Conservation (phyloP, 2,797 vertebrate genomes). For the Taeniopygia guttata region DNA sequence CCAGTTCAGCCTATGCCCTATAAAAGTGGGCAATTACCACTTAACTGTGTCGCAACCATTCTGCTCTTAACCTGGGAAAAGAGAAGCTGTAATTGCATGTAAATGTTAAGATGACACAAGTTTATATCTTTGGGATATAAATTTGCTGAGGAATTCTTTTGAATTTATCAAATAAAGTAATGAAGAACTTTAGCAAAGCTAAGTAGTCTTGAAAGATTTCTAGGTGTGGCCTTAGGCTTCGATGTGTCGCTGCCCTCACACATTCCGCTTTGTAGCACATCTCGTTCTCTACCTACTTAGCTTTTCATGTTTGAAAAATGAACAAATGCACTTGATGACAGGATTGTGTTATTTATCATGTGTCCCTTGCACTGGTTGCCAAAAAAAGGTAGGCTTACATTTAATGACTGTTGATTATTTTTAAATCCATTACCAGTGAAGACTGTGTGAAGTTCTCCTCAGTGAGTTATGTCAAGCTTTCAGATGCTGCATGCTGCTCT, state of each 20-base stretch:
- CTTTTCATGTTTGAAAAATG: not conserved
- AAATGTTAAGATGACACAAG: not conserved
- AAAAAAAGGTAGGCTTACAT: not conserved
- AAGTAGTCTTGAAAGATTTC: not conserved
- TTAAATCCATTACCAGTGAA: not conserved
- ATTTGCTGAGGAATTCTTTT: not conserved
- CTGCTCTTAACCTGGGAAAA: not conserved
- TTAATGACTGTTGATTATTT: not conserved
- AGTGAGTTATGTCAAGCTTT: not conserved
- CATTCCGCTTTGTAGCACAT: not conserved
- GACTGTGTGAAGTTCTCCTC: not conserved
- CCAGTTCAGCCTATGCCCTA: not conserved
- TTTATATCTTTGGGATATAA: not conserved
- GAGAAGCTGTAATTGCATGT: not conserved
- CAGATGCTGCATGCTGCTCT: not conserved
- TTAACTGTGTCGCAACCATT: not conserved
- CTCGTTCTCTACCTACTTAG: not conserved
- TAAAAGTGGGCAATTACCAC: not conserved
- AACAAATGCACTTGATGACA: not conserved
- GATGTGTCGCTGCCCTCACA: not conserved
- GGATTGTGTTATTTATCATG: not conserved
- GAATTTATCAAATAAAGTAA: not conserved
- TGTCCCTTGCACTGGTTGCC: not conserved
- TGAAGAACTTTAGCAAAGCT: not conserved
- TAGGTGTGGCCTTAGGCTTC: not conserved